Conservation (phyloP, 1,140 invertebrate genomes). For the Aleiodes sp. region DNA sequence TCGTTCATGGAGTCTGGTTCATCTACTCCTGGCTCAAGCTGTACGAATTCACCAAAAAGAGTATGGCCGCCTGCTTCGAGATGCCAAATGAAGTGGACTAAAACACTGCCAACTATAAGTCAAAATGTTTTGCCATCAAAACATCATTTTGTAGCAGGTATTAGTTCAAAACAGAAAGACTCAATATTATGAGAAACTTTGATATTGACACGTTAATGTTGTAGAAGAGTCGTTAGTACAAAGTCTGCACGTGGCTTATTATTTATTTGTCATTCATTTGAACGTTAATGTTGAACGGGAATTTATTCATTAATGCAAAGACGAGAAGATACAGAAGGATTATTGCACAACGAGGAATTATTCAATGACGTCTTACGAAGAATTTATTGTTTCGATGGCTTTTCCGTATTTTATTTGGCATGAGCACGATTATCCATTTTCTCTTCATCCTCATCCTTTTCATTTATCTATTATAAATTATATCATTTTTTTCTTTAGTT, state of each 20-base stretch:
- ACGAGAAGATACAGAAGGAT: background rate
- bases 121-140: constrained; percentile 58
- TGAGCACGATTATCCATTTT: background rate
- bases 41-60: constrained; percentile 73
- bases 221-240: background rate
- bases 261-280: background rate
- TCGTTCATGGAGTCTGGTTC: constrained; percentile 71
- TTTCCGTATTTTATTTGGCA: background rate
- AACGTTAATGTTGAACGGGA: background rate
- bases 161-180: constrained; percentile 13
- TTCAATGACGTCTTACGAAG: background rate
- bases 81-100: constrained; percentile 61
- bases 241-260: constrained; percentile 1
- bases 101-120: constrained; percentile 59
- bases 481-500: constrained; percentile 18
- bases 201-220: background rate
- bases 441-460: constrained; percentile 26
- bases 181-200: constrained; percentile 16
- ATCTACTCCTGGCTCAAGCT: constrained; percentile 73
- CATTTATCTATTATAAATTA: constrained; percentile 19
- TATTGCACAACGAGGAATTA: background rate
- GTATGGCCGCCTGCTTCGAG: constrained; percentile 67
- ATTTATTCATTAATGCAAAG: background rate
- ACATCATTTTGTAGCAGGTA: constrained; percentile 62
- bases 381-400: background rate